A percentile compares a stretch with the other conserved stretches of the same genome.
Conservation (phyloP, 2,113 vertebrate genomes). For the Sylvicapra grimmia region DNA sequence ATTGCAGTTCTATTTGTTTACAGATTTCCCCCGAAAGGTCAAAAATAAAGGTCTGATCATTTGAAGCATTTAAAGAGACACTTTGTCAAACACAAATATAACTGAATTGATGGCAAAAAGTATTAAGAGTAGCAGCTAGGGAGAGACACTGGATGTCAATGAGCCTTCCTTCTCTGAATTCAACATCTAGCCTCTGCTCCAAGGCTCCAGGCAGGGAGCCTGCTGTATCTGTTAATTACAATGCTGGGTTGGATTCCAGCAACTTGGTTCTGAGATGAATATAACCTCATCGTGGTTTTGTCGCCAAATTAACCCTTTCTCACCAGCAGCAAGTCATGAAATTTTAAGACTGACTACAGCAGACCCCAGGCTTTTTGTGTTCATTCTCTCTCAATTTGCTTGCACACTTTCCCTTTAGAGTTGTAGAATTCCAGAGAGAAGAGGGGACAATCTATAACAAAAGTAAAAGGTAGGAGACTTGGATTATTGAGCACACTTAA, state of each 20-base stretch:
- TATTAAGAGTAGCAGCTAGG: background rate
- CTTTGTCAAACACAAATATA: conserved; percentile 17
- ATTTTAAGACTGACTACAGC: background rate
- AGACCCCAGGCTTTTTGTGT: background rate
- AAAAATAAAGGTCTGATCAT: conserved; percentile 31
- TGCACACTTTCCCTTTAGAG: background rate
- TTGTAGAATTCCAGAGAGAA: background rate
- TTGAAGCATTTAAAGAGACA: background rate
- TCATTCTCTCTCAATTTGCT: background rate
- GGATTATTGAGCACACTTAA: background rate
- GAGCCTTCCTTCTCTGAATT: background rate
- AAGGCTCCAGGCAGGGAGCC: background rate
- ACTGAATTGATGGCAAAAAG: background rate
- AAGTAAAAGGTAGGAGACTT: background rate
- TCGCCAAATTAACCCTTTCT: background rate
- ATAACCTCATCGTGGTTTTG: background rate
- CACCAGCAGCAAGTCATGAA: background rate
- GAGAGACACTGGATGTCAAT: background rate
- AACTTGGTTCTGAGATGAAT: background rate
- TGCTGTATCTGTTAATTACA: background rate
- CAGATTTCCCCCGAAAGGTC: background rate
- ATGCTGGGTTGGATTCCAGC: background rate
- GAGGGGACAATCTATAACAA: background rate
- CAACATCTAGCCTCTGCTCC: background rate
- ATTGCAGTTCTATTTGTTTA: conserved; percentile 10